Evolutionary conservation across 2,113 vertebrate genomes (phyloP).

Genomic region (Sterna hirundo): DNA sequence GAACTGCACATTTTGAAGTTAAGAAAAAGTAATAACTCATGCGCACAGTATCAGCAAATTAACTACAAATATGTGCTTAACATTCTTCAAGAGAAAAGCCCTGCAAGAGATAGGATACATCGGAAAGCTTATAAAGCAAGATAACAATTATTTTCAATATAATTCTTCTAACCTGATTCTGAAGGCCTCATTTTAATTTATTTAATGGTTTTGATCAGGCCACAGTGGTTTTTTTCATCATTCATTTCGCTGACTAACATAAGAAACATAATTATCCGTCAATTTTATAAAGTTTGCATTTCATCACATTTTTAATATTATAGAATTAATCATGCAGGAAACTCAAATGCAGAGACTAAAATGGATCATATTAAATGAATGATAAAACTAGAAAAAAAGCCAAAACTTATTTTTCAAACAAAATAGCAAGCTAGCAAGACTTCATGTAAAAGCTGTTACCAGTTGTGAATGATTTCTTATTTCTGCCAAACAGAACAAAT

Average conservation of each 20-base stretch:
- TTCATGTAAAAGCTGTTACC: conserved; percentile 23
- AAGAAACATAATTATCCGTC: conserved; percentile 63
- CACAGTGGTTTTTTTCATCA: conserved; percentile 35
- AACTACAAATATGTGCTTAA: conserved; percentile 70
- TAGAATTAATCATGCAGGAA: conserved; percentile 65
- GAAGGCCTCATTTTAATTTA: conserved; percentile 63
- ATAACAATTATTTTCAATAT: conserved; percentile 72
- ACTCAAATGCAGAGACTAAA: conserved; percentile 53
- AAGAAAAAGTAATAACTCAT: conserved; percentile 66
- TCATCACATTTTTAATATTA: conserved; percentile 62
- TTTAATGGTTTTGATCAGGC: conserved; percentile 64
- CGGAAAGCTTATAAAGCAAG: conserved; percentile 58
- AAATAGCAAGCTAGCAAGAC: conserved; percentile 8
- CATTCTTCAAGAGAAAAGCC: conserved; percentile 67
- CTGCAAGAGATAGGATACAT: conserved; percentile 65
- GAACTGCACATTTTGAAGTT: conserved; percentile 46
- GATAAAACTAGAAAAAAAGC: conserved; percentile 2
- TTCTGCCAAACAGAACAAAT: conserved; percentile 25
- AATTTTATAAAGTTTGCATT: conserved; percentile 67
- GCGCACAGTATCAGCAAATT: conserved; percentile 68
- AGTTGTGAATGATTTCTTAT: conserved; percentile 6
- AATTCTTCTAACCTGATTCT: conserved; percentile 68
- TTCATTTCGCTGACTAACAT: conserved; percentile 37
- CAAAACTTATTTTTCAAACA: not conserved
- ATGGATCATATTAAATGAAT: conserved; percentile 51